phyloP scores from a whole-genome alignment of 37 sponge, comb jelly and placozoan species.

The Halisarca cf. caerulea region DNA sequence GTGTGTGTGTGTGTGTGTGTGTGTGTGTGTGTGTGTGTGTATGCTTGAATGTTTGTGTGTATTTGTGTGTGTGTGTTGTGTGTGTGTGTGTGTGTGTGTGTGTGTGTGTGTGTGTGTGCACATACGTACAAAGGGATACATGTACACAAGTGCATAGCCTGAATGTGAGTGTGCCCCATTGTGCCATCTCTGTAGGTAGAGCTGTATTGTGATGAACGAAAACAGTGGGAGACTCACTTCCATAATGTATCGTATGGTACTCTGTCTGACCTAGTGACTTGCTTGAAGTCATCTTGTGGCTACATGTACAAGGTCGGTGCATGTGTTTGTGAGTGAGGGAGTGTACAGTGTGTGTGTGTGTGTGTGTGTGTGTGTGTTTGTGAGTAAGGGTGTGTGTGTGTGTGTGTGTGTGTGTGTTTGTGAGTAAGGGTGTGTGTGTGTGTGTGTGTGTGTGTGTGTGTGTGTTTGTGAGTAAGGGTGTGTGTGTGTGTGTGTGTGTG shows the following conservation, averaged over 20 bases:
- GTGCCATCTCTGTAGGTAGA: slow-evolving; percentile 41
- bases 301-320: slow-evolving; percentile 77
- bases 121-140: neutral
- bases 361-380: neutral
- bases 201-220: slow-evolving; percentile 30
- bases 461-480: no score
- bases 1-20: no score
- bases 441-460: no score
- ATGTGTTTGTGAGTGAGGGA: no score
- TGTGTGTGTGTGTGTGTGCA: no score
- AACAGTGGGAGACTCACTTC: slow-evolving; percentile 73
- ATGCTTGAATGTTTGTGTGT: no score
- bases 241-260: slow-evolving; percentile 62
- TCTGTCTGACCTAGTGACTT: slow-evolving; percentile 62
- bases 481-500: no score
- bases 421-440: no score
- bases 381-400: neutral
- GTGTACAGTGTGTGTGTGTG: no score
- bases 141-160: neutral
- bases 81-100: no score
- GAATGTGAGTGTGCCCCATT: neutral
- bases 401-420: neutral
- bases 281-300: slow-evolving; percentile 57
- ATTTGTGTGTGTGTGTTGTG: no score
- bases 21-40: no score